These are phyloP conservation scores for Formica aserva DNA, from an alignment of 2,888 invertebrate genomes.

Conservation along the genomic window DNA sequence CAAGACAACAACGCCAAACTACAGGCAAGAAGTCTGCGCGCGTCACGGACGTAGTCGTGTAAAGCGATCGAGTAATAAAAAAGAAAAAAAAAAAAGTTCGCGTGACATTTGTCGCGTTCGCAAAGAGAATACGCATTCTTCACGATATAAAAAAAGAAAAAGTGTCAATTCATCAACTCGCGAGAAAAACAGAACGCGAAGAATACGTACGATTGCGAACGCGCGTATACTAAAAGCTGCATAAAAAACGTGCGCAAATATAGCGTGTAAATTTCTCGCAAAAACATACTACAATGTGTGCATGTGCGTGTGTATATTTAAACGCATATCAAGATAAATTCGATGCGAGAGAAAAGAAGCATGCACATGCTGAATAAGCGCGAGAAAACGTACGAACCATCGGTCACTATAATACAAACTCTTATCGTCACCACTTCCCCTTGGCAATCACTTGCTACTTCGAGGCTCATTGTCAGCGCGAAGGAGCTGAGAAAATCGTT, in stretches of 20 bases:
- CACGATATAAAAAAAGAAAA: neutral
- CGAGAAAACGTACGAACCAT: slow-evolving; percentile 73
- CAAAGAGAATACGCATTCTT: slow-evolving; percentile 9
- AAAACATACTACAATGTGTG: neutral
- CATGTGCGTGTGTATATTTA: neutral
- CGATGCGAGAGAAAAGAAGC: slow-evolving; percentile 65
- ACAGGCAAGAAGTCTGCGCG: slow-evolving; percentile 68
- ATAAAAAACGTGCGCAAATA: slow-evolving; percentile 67
- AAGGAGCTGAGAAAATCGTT: neutral
- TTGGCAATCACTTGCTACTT: slow-evolving; percentile 62
- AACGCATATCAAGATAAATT: slow-evolving; percentile 47
- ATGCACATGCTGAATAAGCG: slow-evolving; percentile 74
- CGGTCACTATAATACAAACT: slow-evolving; percentile 64
- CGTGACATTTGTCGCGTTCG: slow-evolving; percentile 29
- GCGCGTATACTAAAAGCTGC: slow-evolving; percentile 69
- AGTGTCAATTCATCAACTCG: neutral
- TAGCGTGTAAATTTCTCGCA: slow-evolving; percentile 15
- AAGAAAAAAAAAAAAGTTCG: neutral
- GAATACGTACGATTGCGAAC: slow-evolving; percentile 45
- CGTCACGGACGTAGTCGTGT: slow-evolving; percentile 69
- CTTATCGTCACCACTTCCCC: slow-evolving; percentile 67
- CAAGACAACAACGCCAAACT: slow-evolving; percentile 72
- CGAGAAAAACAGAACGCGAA: slow-evolving; percentile 1
- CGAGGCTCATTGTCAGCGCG: slow-evolving; percentile 44
- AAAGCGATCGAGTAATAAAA: slow-evolving; percentile 21